Evolutionary conservation across 1,140 invertebrate species (phyloP).

Genomic region (Brachionus paranguensis): DNA sequence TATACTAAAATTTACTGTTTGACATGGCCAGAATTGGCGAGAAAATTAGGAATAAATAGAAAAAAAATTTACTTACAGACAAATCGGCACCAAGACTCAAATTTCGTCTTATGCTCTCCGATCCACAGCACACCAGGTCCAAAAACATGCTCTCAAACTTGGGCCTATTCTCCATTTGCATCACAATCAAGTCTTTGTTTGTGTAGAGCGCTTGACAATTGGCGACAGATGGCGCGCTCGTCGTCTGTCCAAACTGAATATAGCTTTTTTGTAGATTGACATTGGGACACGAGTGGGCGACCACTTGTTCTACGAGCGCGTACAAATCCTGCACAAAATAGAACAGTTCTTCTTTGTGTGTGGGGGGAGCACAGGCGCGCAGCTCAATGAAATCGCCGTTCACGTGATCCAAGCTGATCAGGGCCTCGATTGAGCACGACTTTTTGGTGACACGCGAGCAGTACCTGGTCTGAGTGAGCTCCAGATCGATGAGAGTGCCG

Average conservation of each 20-base stretch:
- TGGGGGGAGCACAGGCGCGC: slow-evolving; percentile 65
- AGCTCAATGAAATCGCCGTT: slow-evolving; percentile 58
- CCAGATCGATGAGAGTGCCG: background rate
- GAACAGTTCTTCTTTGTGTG: slow-evolving; percentile 56
- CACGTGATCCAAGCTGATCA: slow-evolving; percentile 23
- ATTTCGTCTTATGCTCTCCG: slow-evolving; percentile 54
- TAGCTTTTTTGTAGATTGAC: slow-evolving; percentile 64
- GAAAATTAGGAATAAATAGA: too few relatives aligned
- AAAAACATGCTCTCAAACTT: slow-evolving; percentile 44
- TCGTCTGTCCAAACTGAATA: slow-evolving; percentile 56
- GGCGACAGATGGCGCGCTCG: background rate
- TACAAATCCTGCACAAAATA: slow-evolving; percentile 71
- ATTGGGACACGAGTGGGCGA: slow-evolving; percentile 65
- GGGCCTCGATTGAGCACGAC: background rate
- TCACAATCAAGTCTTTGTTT: background rate
- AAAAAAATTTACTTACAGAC: slow-evolving; percentile 42
- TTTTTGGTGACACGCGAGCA: slow-evolving; percentile 3
- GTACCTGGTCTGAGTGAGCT: slow-evolving; percentile 21
- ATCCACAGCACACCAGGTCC: slow-evolving; percentile 66
- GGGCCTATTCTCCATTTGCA: background rate
- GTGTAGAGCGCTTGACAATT: background rate
- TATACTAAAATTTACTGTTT: too few relatives aligned
- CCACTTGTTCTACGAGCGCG: slow-evolving; percentile 64
- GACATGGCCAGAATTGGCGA: too few relatives aligned
- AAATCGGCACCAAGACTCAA: slow-evolving; percentile 58